Base-by-base conservation (phyloP, 2,888 invertebrate genomes). In the Herminia tarsipennalis region DNA sequence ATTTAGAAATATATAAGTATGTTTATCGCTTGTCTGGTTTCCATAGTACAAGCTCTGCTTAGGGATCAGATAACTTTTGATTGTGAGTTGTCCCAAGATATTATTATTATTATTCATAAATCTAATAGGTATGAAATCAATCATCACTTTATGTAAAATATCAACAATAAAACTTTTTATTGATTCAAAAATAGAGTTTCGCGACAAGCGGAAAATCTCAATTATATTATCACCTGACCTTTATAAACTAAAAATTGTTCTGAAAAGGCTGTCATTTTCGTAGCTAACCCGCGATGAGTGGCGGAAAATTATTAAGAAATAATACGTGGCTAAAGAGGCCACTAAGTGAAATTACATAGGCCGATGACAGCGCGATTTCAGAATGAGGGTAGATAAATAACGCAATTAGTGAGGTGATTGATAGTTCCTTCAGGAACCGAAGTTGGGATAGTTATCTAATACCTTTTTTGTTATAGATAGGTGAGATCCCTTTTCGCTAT, bases 341-440 rank as follows among this genome's bases (percentile, higher is more conserved):
- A 82, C 83, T 86, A 83, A 83, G 80, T 81, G 82, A 85, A 84
- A 86, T 86, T 85, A 86, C 83, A 83, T 78, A 79, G 80, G 70
- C 61, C 68, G 83, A 83, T 87, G 86, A 87, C 83, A 80, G 56
- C 70, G 84, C 85, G 59, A 63, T 79, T 84, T 82, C 73, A 66
- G 74, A 70, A 75, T 56, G 60, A 68, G 78, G 75, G 80, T 84
- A 84, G 81, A 83, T 85, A 86, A 85, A 86, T 86, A 86, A 84
- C 75, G 70, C 77, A 84, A 84, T 86, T 86, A 85, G 83, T 66
- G 67, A 77, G 75, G 79, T 87, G 87, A 86, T 87, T 84, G 85
- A 87, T 87, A 81, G 84, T 78, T 71, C 54, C 58, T 55, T 58
- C 63, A 64, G 66, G 68, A 73, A 72, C 61, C 56, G 47, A 44